phyloP scores from a whole-genome alignment of 53 echinoderm and acorn worm species.

The Holothuria scabra region DNA sequence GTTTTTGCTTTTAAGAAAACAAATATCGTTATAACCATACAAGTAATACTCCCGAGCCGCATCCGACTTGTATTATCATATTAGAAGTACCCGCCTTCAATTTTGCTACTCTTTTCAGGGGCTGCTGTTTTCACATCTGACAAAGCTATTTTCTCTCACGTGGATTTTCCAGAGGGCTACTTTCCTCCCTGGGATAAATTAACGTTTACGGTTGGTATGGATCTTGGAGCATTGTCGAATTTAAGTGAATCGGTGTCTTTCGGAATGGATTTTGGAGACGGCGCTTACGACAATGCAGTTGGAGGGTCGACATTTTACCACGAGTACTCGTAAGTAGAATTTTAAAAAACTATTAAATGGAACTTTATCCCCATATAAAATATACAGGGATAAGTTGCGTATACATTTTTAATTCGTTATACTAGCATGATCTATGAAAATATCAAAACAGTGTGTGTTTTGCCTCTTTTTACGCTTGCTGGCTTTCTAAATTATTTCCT shows the following conservation, averaged over 20 bases:
- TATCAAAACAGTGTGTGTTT: too few species aligned
- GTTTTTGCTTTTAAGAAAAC: too few species aligned
- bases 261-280: constrained; percentile 25
- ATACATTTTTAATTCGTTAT: too few species aligned
- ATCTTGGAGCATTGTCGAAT: not conserved
- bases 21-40: too few species aligned
- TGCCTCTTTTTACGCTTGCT: too few species aligned
- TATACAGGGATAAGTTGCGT: too few species aligned
- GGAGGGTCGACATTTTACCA: not conserved
- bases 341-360: not conserved
- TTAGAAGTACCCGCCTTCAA: too few species aligned
- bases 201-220: not conserved
- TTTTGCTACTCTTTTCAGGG: not conserved
- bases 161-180: not conserved
- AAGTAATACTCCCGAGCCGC: too few species aligned
- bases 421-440: too few species aligned
- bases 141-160: not conserved
- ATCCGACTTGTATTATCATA: too few species aligned
- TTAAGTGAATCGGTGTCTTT: not conserved
- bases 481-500: too few species aligned
- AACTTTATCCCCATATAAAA: too few species aligned
- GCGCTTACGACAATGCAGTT: not conserved
- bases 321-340: constrained; percentile 8
- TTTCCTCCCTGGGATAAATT: constrained; percentile 21
- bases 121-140: not conserved